Evolutionary conservation across 1,140 invertebrate species (phyloP).

Genomic region (Bactericera cockerelli): DNA sequence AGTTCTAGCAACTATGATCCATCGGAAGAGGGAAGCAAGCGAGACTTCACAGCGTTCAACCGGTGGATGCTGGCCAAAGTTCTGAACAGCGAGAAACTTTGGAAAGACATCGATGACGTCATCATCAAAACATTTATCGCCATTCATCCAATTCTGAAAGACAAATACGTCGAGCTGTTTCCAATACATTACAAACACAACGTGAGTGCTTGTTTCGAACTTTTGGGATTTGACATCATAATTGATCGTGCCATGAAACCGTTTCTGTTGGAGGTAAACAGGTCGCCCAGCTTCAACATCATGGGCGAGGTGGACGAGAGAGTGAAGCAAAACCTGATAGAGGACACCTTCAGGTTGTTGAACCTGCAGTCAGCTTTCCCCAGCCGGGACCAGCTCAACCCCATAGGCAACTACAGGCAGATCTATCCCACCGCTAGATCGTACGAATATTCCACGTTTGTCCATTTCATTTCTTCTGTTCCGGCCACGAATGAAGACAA

Average conservation of each 20-base stretch:
- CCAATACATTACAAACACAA: slow-evolving; percentile 67
- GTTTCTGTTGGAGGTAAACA: slow-evolving; percentile 70
- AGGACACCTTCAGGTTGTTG: slow-evolving; percentile 65
- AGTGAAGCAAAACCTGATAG: slow-evolving; percentile 63
- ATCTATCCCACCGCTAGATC: too few species aligned
- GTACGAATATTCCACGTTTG: too few species aligned
- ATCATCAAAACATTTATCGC: slow-evolving; percentile 79
- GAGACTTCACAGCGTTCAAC: too few species aligned
- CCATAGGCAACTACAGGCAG: too few species aligned
- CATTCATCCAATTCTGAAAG: slow-evolving; percentile 67
- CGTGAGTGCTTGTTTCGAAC: slow-evolving; percentile 74
- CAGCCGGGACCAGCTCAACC: slow-evolving; percentile 45
- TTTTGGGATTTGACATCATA: slow-evolving; percentile 75
- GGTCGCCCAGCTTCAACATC: slow-evolving; percentile 80
- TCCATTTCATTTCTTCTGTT: too few species aligned
- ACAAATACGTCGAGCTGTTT: slow-evolving; percentile 77
- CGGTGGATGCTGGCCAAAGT: slow-evolving; percentile 32
- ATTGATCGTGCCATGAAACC: slow-evolving; percentile 73
- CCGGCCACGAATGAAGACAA: too few species aligned
- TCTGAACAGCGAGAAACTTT: slow-evolving; percentile 54
- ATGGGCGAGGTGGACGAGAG: slow-evolving; percentile 66
- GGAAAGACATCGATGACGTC: slow-evolving; percentile 69
- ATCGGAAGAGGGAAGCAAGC: slow-evolving; percentile 9
- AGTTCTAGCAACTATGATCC: slow-evolving; percentile 30
- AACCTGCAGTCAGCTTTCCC: slow-evolving; percentile 67